phyloP scores from a whole-genome alignment of 2,797 vertebrate species.

The Diglossa cyanea region DNA sequence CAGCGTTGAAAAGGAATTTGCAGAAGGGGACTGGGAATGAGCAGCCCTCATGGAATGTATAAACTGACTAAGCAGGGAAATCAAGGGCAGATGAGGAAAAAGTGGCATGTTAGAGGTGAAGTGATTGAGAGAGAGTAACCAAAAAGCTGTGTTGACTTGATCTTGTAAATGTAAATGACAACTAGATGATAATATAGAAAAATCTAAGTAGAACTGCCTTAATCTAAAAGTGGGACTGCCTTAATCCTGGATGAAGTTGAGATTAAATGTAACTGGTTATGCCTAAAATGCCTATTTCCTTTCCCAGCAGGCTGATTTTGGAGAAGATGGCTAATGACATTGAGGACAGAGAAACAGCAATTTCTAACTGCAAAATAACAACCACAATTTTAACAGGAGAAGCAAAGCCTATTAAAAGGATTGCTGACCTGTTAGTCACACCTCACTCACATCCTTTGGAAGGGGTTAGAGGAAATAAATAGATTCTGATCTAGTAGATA shows the following conservation, averaged over 20 bases:
- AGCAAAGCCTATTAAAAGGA: neutral
- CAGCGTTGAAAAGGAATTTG: neutral
- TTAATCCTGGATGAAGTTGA: neutral
- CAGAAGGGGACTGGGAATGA: neutral
- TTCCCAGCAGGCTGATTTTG: neutral
- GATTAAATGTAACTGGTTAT: neutral
- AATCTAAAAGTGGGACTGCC: neutral
- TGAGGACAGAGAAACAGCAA: fast-evolving
- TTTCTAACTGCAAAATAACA: neutral
- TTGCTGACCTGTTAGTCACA: neutral
- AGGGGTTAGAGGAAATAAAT: neutral
- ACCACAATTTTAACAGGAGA: neutral
- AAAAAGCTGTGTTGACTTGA: neutral
- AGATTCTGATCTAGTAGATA: neutral
- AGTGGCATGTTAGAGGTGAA: neutral
- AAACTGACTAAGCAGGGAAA: neutral
- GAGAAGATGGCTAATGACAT: neutral
- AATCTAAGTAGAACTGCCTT: neutral
- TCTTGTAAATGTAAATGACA: neutral
- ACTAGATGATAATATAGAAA: neutral
- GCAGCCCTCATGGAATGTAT: neutral
- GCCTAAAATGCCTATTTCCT: neutral
- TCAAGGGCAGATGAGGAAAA: neutral
- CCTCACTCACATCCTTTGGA: neutral
- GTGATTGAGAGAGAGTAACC: neutral